phyloP scores from a whole-genome alignment of 2,113 vertebrate genomes.

The Mystacornis crossleyi region DNA sequence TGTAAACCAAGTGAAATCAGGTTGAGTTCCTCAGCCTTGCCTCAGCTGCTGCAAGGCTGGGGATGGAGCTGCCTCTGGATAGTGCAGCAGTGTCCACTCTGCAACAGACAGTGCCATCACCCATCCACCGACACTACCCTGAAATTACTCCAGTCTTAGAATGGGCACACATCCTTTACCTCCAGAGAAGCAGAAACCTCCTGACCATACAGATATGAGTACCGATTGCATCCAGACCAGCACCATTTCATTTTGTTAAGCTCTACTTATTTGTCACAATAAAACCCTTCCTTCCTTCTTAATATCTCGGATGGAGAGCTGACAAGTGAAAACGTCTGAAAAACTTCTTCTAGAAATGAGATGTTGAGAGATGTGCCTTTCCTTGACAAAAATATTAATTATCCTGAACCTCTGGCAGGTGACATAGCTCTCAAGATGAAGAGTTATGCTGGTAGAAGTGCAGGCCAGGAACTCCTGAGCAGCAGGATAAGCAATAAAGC shows the following conservation, averaged over 20 bases:
- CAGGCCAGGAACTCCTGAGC: not conserved
- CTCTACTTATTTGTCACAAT: not conserved
- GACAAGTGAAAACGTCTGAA: not conserved
- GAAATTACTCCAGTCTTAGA: not conserved
- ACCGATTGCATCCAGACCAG: not conserved
- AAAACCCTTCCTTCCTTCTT: not conserved
- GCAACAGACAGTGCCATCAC: not conserved
- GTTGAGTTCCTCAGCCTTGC: not conserved
- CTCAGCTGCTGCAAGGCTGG: not conserved
- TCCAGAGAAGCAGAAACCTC: not conserved
- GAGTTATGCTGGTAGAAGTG: not conserved
- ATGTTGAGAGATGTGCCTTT: not conserved
- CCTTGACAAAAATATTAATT: not conserved
- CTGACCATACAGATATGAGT: not conserved
- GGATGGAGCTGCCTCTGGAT: not conserved
- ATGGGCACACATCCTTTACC: not conserved
- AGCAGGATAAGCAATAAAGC: not conserved
- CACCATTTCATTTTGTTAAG: not conserved
- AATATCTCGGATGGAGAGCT: not conserved
- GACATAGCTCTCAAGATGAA: not conserved
- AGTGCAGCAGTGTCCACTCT: not conserved
- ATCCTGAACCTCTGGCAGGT: not conserved
- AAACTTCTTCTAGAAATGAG: not conserved
- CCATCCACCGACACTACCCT: accelerated
- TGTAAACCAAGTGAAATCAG: not conserved